These are phyloP conservation scores for Tribolium madens DNA, from an alignment of 1,140 invertebrate species.

Conservation along the genomic window DNA sequence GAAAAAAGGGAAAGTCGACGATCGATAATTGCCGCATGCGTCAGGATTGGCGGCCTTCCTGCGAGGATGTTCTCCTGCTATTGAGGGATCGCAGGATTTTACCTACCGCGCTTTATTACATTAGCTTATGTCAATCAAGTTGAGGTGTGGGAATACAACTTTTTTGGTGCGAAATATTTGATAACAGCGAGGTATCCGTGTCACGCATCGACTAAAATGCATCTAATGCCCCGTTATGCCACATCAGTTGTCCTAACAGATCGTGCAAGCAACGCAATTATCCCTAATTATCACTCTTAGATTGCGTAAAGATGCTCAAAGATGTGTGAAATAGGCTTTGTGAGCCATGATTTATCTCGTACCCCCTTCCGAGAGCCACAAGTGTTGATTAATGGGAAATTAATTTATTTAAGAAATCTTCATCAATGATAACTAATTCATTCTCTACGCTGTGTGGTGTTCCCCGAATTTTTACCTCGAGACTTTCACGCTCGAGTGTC, in stretches of 20 bases:
- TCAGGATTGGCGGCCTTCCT: slow-evolving; percentile 30
- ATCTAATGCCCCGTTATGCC: slow-evolving; percentile 7
- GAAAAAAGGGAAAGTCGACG: background rate
- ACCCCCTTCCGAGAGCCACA: background rate
- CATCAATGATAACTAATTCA: slow-evolving; percentile 8
- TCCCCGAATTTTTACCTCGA: slow-evolving; percentile 9
- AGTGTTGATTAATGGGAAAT: slow-evolving; percentile 14
- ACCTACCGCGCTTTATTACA: slow-evolving; percentile 39
- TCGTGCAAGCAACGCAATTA: slow-evolving; percentile 28
- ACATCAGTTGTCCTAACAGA: slow-evolving; percentile 3
- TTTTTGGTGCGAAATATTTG: background rate
- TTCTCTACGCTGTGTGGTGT: background rate
- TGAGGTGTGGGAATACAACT: slow-evolving; percentile 8
- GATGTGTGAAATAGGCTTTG: slow-evolving; percentile 23
- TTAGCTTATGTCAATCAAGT: slow-evolving; percentile 21
- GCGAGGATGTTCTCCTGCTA: slow-evolving; percentile 43
- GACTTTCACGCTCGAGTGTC: slow-evolving; percentile 16
- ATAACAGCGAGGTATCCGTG: background rate
- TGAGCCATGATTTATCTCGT: slow-evolving; percentile 5
- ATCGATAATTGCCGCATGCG: slow-evolving; percentile 37
- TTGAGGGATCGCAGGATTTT: slow-evolving; percentile 40
- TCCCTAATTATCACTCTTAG: slow-evolving; percentile 19
- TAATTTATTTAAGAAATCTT: slow-evolving; percentile 7
- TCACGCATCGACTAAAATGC: slow-evolving; percentile 18
- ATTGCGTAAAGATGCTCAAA: slow-evolving; percentile 30